phyloP scores from a whole-genome alignment of 2,113 vertebrate species.

The Oreochromis niloticus region DNA sequence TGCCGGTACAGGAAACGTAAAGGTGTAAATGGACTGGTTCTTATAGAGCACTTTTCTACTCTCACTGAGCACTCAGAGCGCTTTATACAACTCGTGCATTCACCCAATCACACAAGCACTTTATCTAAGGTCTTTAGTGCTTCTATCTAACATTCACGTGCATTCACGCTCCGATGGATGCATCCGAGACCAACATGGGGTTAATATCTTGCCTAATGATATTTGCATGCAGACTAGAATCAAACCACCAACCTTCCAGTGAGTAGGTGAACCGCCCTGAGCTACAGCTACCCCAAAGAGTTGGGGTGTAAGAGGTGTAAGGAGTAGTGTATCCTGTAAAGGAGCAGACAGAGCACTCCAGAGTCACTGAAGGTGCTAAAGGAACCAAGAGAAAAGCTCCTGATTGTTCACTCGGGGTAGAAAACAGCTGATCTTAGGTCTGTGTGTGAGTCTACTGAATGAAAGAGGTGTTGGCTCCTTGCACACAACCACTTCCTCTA shows the following conservation, averaged over 20 bases:
- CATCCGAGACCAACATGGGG: accelerated
- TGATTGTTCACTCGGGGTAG: accelerated
- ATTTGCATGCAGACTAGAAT: neutral
- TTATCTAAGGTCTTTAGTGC: neutral
- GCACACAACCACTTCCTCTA: neutral
- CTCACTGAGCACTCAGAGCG: neutral
- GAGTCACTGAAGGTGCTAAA: neutral
- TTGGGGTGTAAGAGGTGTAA: neutral
- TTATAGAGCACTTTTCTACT: neutral
- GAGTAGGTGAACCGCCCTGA: accelerated
- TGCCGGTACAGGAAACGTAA: accelerated
- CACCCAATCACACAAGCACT: neutral
- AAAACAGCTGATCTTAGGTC: neutral
- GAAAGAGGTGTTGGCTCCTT: neutral
- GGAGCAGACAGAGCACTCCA: neutral
- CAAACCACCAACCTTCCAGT: neutral
- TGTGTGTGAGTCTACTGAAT: neutral
- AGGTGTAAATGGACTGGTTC: accelerated
- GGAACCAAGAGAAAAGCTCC: neutral
- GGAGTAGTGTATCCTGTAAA: neutral
- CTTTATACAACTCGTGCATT: neutral
- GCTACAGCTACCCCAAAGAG: accelerated
- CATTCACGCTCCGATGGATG: accelerated
- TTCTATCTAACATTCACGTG: neutral
- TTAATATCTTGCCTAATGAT: neutral